A percentile compares a stretch with the other conserved stretches of the same genome.
These are phyloP conservation scores for Huso huso DNA, from an alignment of 2,797 vertebrate genomes.

Conservation along the genomic window DNA sequence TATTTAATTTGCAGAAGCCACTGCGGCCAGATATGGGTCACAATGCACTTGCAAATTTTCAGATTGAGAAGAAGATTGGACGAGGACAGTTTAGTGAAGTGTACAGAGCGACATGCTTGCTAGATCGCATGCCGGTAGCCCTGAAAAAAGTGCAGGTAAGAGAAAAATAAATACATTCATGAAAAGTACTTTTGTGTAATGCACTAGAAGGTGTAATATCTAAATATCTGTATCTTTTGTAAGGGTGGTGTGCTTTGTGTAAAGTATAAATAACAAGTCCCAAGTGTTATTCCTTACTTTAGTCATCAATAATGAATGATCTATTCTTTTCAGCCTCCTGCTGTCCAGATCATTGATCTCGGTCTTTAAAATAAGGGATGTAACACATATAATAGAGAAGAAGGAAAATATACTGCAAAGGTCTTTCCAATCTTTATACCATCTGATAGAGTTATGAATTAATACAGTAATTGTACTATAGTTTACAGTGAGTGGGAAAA, in stretches of 20 bases:
- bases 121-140: conserved; percentile 86
- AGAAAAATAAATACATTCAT: conserved; percentile 2
- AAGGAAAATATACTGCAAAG: no score
- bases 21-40: conserved; percentile 88
- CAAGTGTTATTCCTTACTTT: neutral
- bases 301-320: conserved; percentile 8
- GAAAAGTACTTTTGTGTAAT: conserved; percentile 8
- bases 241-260: no score
- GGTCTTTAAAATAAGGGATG: neutral
- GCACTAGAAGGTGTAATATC: neutral
- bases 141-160: conserved; percentile 94
- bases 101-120: conserved; percentile 80
- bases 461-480: no score
- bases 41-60: conserved; percentile 86
- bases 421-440: no score
- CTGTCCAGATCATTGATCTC: neutral
- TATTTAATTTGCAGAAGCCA: conserved; percentile 64
- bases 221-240: no score
- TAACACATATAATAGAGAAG: neutral
- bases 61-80: conserved; percentile 93
- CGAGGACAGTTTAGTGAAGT: conserved; percentile 97
- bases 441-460: no score
- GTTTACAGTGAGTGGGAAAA: no score
- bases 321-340: neutral
- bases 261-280: neutral